These are phyloP conservation scores for Neodiprion virginianus DNA, from an alignment of 1,140 invertebrate species.

Conservation along the genomic window DNA sequence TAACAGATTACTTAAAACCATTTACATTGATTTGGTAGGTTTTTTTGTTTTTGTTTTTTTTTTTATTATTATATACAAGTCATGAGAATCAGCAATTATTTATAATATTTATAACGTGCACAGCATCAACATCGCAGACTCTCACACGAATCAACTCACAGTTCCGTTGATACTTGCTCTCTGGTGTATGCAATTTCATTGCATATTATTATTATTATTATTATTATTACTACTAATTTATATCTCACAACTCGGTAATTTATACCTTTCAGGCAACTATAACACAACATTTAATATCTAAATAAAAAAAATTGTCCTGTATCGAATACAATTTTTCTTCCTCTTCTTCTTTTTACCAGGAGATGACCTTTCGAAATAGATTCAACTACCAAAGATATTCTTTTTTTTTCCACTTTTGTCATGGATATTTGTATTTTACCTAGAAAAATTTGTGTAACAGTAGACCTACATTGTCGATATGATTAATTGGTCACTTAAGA, in stretches of 20 bases:
- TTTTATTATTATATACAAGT: conserved; percentile 33
- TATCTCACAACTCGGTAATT: not conserved
- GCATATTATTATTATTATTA: not conserved
- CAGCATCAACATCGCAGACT: not conserved
- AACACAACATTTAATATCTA: not conserved
- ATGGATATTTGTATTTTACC: too few relatives aligned
- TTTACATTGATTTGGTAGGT: not conserved
- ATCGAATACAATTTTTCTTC: not conserved
- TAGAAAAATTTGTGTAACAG: not conserved
- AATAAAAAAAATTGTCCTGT: conserved; percentile 6
- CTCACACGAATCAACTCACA: not conserved
- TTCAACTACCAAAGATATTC: too few relatives aligned
- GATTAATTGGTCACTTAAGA: not conserved
- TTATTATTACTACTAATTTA: not conserved
- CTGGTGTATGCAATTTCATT: conserved; percentile 8
- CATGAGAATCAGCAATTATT: conserved; percentile 25
- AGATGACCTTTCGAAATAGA: too few relatives aligned
- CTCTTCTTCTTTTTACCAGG: too few relatives aligned
- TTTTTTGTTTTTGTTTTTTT: not conserved
- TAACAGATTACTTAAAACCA: not conserved
- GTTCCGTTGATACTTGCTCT: not conserved
- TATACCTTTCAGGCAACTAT: not conserved
- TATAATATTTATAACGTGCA: conserved; percentile 16
- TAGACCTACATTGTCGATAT: not conserved
- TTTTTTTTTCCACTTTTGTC: too few relatives aligned